These are phyloP conservation scores for Rhingia campestris DNA, from an alignment of 2,888 invertebrate genomes.

Conservation along the genomic window DNA sequence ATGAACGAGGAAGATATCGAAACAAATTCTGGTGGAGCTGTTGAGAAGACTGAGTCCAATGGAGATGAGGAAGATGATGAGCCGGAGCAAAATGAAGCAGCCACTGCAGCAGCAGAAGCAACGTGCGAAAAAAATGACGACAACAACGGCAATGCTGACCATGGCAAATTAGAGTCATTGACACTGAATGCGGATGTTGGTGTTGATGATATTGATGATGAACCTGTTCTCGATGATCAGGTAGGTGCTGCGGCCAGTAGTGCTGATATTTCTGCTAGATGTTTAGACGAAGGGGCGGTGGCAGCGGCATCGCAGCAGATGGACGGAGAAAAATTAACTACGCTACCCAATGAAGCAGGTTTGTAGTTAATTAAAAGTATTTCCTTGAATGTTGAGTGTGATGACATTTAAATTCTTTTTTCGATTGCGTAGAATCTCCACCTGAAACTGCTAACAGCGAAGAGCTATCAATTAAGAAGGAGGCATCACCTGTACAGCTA, in stretches of 20 bases:
- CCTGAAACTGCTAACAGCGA: slow-evolving; percentile 26
- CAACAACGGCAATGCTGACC: slow-evolving; percentile 58
- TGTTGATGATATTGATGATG: slow-evolving; percentile 64
- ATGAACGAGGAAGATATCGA: slow-evolving; percentile 66
- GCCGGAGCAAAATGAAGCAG: not conserved
- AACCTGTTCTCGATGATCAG: slow-evolving; percentile 64
- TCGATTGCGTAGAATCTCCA: not conserved
- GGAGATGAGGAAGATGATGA: slow-evolving; percentile 14
- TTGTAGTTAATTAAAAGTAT: slow-evolving; percentile 29
- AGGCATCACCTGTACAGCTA: slow-evolving; percentile 57
- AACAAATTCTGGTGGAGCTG: slow-evolving; percentile 23
- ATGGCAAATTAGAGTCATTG: slow-evolving; percentile 72
- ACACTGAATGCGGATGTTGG: slow-evolving; percentile 74
- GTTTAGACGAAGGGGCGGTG: slow-evolving; percentile 30
- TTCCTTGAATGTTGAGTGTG: slow-evolving; percentile 7
- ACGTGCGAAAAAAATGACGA: slow-evolving; percentile 24
- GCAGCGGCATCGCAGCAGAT: slow-evolving; percentile 19
- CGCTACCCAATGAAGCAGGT: slow-evolving; percentile 57
- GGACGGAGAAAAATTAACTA: slow-evolving; percentile 46
- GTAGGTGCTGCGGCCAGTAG: slow-evolving; percentile 30
- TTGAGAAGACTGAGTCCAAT: slow-evolving; percentile 50
- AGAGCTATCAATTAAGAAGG: slow-evolving; percentile 35
- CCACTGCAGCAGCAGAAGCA: slow-evolving; percentile 20
- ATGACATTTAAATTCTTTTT: slow-evolving; percentile 4
- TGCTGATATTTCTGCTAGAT: not conserved